Percentiles rank a stretch among this genome's conserved stretches.
Evolutionary conservation across 1,140 invertebrate genomes (phyloP).

Genomic region (Daktulosphaira vitifoliae): DNA sequence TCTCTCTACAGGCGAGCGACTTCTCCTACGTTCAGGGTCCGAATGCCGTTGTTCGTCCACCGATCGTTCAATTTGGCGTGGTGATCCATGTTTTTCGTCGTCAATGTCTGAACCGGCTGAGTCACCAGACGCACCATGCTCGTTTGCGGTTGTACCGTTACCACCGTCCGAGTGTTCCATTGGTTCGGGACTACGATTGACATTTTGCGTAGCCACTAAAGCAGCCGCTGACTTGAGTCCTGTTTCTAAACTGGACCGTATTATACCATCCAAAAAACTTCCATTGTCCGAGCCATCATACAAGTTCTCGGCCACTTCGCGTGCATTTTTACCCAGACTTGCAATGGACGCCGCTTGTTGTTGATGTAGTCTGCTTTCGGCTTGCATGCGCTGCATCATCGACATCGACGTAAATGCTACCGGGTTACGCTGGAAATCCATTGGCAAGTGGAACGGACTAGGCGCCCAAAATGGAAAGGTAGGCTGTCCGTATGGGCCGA

Average conservation of each 20-base stretch:
- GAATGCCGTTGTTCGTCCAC: too few relatives aligned
- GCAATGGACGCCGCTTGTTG: slow-evolving; percentile 39
- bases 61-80: too few relatives aligned
- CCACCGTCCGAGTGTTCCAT: too few relatives aligned
- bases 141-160: not conserved
- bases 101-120: not conserved
- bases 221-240: slow-evolving; percentile 42
- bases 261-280: slow-evolving; percentile 68
- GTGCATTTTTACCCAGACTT: slow-evolving; percentile 48
- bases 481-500: slow-evolving; percentile 44
- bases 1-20: too few relatives aligned
- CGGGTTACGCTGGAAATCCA: slow-evolving; percentile 47
- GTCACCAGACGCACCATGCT: not conserved
- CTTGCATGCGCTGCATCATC: slow-evolving; percentile 48
- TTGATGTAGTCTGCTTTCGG: slow-evolving; percentile 49
- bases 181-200: not conserved
- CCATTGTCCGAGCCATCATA: slow-evolving; percentile 59
- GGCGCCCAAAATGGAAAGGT: slow-evolving; percentile 57
- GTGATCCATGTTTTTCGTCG: not conserved
- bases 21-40: too few relatives aligned
- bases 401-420: slow-evolving; percentile 41
- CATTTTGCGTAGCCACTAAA: not conserved
- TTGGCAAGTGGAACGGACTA: slow-evolving; percentile 45
- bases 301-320: slow-evolving; percentile 53
- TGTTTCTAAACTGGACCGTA: slow-evolving; percentile 64